Conservation (phyloP, 2,888 invertebrate genomes). For the Tortricodes alternella region DNA sequence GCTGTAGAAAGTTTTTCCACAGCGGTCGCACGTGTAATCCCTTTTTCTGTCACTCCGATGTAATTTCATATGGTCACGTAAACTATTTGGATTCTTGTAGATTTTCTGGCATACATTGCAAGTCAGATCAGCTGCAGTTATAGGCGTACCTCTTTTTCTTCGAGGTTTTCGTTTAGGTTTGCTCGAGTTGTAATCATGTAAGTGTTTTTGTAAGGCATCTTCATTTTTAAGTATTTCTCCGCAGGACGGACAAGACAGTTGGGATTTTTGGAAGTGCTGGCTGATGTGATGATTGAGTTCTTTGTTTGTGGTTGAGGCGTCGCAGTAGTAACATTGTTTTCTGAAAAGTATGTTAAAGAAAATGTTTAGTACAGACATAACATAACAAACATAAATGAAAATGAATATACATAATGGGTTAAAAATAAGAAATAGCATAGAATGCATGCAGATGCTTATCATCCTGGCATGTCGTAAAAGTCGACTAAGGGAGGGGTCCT, state of each 20-base stretch:
- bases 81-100: conserved; percentile 58
- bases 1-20: conserved; percentile 73
- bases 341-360: conserved; percentile 51
- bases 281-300: conserved; percentile 30
- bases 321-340: conserved; percentile 42
- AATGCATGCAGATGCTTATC: no score
- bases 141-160: conserved; percentile 62
- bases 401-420: no score
- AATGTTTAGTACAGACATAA: no score
- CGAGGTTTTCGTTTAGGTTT: conserved; percentile 58
- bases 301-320: conserved; percentile 8
- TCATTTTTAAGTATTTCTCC: conserved; percentile 64
- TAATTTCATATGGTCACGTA: conserved; percentile 82
- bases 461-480: no score
- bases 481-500: no score
- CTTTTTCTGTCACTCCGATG: conserved; percentile 76
- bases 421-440: no score
- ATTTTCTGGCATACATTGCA: conserved; percentile 67
- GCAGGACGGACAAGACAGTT: conserved; percentile 56
- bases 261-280: conserved; percentile 51
- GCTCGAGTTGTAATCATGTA: conserved; percentile 50
- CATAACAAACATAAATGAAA: no score
- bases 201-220: conserved; percentile 54
- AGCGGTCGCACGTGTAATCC: conserved; percentile 72
- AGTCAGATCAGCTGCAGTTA: conserved; percentile 67